phyloP scores from a whole-genome alignment of 2,888 invertebrate genomes.

The Griposia aprilina region DNA sequence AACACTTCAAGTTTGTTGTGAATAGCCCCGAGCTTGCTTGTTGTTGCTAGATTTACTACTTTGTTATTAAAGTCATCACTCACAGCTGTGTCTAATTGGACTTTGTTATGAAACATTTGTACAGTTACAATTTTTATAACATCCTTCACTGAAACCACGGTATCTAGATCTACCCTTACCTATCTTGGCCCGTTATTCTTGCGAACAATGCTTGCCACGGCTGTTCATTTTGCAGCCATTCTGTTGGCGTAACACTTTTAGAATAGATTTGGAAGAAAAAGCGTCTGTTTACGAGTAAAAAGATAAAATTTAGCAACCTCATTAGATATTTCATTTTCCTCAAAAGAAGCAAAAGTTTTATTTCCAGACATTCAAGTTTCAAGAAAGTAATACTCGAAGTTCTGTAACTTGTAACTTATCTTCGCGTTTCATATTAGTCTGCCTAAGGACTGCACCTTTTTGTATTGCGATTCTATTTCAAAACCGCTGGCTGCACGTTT shows the following conservation, averaged over 20 bases:
- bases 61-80: conserved; percentile 59
- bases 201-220: conserved; percentile 26
- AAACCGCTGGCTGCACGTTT: conserved; percentile 55
- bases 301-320: conserved; percentile 25
- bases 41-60: conserved; percentile 36
- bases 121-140: conserved; percentile 51
- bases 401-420: conserved; percentile 27
- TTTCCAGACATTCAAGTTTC: conserved; percentile 15
- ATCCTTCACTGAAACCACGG: conserved; percentile 41
- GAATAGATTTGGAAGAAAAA: conserved; percentile 26
- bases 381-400: conserved; percentile 12
- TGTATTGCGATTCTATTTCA: conserved; percentile 63
- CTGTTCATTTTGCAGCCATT: conserved; percentile 22
- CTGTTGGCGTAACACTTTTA: conserved; percentile 3
- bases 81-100: conserved; percentile 60
- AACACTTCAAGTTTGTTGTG: conserved; percentile 53
- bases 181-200: conserved; percentile 38
- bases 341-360: conserved; percentile 1
- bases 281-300: neutral
- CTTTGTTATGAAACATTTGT: conserved; percentile 49
- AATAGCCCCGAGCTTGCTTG: conserved; percentile 43
- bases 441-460: conserved; percentile 54
- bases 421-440: conserved; percentile 38
- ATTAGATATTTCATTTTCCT: conserved; percentile 20
- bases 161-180: conserved; percentile 37